These are phyloP conservation scores for Artibeus lituratus DNA, from an alignment of 2,797 vertebrate genomes.

Conservation along the genomic window DNA sequence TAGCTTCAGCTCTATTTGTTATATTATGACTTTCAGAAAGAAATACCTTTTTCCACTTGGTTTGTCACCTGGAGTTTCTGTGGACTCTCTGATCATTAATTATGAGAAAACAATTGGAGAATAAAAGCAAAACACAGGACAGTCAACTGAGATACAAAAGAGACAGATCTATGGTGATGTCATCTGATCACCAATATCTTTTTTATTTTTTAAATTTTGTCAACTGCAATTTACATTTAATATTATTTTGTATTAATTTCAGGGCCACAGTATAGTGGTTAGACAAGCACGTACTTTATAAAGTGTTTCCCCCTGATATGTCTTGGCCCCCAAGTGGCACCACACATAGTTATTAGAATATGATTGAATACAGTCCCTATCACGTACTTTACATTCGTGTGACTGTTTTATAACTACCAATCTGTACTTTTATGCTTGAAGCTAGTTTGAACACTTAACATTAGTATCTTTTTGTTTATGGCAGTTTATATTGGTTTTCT, in stretches of 20 bases:
- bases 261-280: not conserved
- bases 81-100: not conserved
- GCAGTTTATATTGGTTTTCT: not conserved
- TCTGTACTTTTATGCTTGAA: not conserved
- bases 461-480: not conserved
- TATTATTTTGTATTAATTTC: not conserved
- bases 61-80: not conserved
- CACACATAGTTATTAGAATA: not conserved
- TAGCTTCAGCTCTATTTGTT: not conserved
- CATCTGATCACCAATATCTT: not conserved
- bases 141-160: not conserved
- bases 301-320: not conserved
- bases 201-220: not conserved
- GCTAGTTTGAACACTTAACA: not conserved
- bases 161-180: not conserved
- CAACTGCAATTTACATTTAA: not conserved
- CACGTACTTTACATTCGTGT: not conserved
- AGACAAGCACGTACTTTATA: not conserved
- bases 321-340: too few species aligned
- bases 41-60: not conserved
- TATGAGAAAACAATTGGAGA: not conserved
- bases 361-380: not conserved
- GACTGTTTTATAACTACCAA: not conserved
- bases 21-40: not conserved
- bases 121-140: not conserved